phyloP scores from a whole-genome alignment of 2,797 vertebrate species.

The Rhynchonycteris naso region DNA sequence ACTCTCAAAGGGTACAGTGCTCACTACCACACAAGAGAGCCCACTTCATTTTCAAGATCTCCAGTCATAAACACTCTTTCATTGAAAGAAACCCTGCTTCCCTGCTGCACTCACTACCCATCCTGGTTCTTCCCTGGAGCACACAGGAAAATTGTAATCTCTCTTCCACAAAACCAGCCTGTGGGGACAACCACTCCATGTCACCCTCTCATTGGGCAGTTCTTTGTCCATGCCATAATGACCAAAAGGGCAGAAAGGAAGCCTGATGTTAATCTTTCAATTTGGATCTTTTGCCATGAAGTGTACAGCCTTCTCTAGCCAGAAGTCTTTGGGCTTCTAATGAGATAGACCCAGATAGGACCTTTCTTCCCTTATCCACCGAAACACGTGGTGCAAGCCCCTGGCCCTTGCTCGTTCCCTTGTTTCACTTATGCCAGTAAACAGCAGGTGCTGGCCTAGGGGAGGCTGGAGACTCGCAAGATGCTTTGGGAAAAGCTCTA shows the following conservation, averaged over 20 bases:
- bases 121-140: background rate
- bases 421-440: background rate
- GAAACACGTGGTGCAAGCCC: background rate
- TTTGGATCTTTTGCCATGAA: background rate
- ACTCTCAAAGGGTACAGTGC: background rate
- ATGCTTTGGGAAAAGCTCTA: background rate
- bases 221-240: background rate
- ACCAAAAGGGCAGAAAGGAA: slow-evolving; percentile 4
- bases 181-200: background rate
- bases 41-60: background rate
- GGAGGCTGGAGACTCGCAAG: background rate
- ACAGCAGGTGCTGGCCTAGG: background rate
- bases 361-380: background rate
- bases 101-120: background rate
- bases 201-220: background rate
- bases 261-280: background rate
- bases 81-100: background rate
- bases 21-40: background rate
- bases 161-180: background rate
- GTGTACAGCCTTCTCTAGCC: background rate
- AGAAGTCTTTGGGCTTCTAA: background rate
- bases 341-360: background rate
- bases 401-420: background rate
- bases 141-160: background rate
- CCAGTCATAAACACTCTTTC: background rate